Evolutionary conservation across 2,113 vertebrate species (phyloP), one percentile per base, ranked within the genome.

Genomic region (Istiophorus platypterus): DNA sequence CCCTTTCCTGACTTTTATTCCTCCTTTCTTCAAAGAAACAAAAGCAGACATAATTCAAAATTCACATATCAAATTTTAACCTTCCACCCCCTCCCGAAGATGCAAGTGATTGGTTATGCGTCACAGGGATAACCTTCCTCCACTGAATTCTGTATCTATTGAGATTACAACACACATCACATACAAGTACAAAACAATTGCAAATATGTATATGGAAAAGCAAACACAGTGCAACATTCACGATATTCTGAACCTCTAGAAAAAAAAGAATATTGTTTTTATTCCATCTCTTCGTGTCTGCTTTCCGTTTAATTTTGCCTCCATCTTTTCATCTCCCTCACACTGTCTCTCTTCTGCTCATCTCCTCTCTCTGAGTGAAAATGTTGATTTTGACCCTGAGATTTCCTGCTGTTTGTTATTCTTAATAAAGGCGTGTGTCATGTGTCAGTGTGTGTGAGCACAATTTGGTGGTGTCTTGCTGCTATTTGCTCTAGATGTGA

Each of bases 401-500:
- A 76, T 45, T 51, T 89, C 67, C 10, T 31, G 42, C 75, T 61
- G 80, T 78, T 81, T 84, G 64, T 64, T 85, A 47, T 83, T 81
- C 62, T 56, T 81, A 65, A 78, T 76, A 74, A 74, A 59, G 57
- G 13, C 49, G 4, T 51, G 59, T 42, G 17, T 78, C n/a, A 6
- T 45, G 68, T 72, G 57, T 12, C 37, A 29, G 45, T n/a, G 68
- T 0, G 31, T 31, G 63, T 13, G 34, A 39, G n/a, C 47, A 56
- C 51, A 75, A 26, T 59, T 29, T 29, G 57, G 20, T 2, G 71
- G 62, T 5, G 37, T 86, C 86, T 78, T 58, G 83, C 84, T 81
- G 79, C 76, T 85, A 76, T 74, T 54, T 81, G 79, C 67, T 88
- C 84, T 75, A 84, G 67, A 74, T 82, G 74, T 85, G 78, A 84